Percentiles rank a stretch among this genome's conserved stretches.
phyloP scores from a whole-genome alignment of 1,140 invertebrate species.

The Macrotrachela quadricornifera region DNA sequence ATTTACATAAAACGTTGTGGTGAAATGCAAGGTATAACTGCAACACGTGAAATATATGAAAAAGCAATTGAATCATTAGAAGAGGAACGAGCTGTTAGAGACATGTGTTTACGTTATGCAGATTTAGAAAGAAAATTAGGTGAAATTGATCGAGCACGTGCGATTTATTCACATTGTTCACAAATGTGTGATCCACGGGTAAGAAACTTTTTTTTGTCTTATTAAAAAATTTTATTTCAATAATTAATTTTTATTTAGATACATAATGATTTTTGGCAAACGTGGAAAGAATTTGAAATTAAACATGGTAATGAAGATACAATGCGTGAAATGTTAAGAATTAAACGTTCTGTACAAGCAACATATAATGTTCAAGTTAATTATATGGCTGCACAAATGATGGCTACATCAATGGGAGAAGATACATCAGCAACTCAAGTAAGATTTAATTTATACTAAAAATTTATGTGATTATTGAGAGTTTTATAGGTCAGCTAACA shows the following conservation, averaged over 20 bases:
- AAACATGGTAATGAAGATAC: conserved; percentile 99
- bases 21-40: conserved; percentile 84
- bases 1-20: conserved; percentile 95
- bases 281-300: conserved; percentile 98
- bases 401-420: neutral
- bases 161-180: conserved; percentile 89
- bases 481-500: too few species aligned
- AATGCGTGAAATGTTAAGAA: conserved; percentile 91
- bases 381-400: conserved; percentile 9
- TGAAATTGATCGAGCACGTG: conserved; percentile 83
- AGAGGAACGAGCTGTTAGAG: conserved; percentile 61
- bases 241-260: conserved; percentile 35
- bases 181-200: conserved; percentile 95
- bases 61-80: conserved; percentile 81
- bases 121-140: conserved; percentile 93
- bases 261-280: conserved; percentile 80
- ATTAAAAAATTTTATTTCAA: neutral
- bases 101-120: conserved; percentile 87
- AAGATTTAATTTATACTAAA: too few species aligned
- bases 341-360: conserved; percentile 86
- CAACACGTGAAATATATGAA: conserved; percentile 87
- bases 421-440: too few species aligned
- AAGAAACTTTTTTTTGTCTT: conserved; percentile 11
- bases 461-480: neutral
- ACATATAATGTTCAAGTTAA: conserved; percentile 49